Evolutionary conservation across 2,113 vertebrate genomes (phyloP).

Genomic region (Danionella cerebrum): DNA sequence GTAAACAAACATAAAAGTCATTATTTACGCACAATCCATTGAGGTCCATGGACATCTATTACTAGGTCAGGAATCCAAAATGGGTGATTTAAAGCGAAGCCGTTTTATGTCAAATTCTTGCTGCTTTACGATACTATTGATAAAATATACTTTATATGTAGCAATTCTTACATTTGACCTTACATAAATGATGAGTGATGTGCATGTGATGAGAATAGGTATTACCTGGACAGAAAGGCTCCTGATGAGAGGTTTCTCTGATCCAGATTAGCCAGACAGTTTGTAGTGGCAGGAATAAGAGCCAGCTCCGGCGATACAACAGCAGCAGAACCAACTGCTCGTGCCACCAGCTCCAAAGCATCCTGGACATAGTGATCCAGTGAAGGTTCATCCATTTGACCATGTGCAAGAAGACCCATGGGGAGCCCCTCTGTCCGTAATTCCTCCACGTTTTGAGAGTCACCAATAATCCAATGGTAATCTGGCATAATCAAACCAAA

Average conservation of each 20-base stretch:
- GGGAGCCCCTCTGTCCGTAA: slow-evolving; percentile 88
- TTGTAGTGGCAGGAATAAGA: slow-evolving; percentile 86
- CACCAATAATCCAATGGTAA: slow-evolving; percentile 89
- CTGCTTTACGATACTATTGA: no score
- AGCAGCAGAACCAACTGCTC: slow-evolving; percentile 83
- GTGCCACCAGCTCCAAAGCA: slow-evolving; percentile 82
- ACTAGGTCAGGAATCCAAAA: no score
- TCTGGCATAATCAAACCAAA: slow-evolving; percentile 69
- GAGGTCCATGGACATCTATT: no score
- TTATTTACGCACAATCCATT: no score
- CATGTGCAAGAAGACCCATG: slow-evolving; percentile 84
- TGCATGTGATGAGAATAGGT: no score
- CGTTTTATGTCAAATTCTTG: no score
- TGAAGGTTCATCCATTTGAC: slow-evolving; percentile 76
- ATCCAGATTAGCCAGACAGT: slow-evolving; percentile 78
- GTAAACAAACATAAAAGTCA: no score
- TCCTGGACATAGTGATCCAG: slow-evolving; percentile 91
- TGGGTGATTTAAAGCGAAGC: no score
- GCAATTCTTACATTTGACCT: no score
- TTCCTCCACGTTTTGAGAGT: slow-evolving; percentile 89
- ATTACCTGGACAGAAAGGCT: slow-evolving; percentile 87
- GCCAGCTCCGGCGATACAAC: slow-evolving; percentile 79
- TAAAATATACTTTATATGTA: no score
- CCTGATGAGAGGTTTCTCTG: slow-evolving; percentile 80
- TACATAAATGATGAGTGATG: no score